Evolutionary conservation across 2,113 vertebrate species (phyloP).

Genomic region (Rhabdomys dilectus): DNA sequence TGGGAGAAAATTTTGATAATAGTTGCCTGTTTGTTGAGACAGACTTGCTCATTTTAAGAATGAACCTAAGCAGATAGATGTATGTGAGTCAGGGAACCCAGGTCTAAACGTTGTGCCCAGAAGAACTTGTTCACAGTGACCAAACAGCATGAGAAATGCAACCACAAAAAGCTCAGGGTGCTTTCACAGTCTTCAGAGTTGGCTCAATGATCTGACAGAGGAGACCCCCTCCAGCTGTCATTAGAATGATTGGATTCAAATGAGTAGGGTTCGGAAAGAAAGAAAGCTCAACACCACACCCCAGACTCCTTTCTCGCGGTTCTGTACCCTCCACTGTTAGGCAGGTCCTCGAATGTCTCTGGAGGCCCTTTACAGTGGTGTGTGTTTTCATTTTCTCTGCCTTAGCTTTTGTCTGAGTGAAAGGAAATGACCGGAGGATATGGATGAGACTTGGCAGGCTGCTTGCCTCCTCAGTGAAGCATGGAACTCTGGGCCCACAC

Average conservation of each 20-base stretch:
- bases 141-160: slow-evolving; percentile 13
- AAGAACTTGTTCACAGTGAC: slow-evolving; percentile 45
- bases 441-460: neutral
- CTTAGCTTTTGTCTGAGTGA: slow-evolving; percentile 18
- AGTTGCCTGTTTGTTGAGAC: neutral
- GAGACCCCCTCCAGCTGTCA: neutral
- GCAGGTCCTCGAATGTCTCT: neutral
- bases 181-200: neutral
- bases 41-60: slow-evolving; percentile 30
- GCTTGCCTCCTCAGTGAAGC: neutral
- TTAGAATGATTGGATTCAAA: neutral
- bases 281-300: neutral
- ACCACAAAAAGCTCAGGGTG: neutral
- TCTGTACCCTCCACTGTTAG: neutral
- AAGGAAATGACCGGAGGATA: slow-evolving; percentile 15
- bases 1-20: slow-evolving; percentile 14
- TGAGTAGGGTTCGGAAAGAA: neutral
- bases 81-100: neutral
- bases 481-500: neutral
- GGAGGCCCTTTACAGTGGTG: neutral
- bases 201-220: slow-evolving; percentile 27
- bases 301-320: slow-evolving; percentile 9
- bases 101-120: neutral
- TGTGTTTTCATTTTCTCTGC: neutral
- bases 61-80: neutral